Evolutionary conservation across 2,113 vertebrate species (phyloP), one percentile per base, ranked within the genome.

Genomic region (Patagioenas fasciata): DNA sequence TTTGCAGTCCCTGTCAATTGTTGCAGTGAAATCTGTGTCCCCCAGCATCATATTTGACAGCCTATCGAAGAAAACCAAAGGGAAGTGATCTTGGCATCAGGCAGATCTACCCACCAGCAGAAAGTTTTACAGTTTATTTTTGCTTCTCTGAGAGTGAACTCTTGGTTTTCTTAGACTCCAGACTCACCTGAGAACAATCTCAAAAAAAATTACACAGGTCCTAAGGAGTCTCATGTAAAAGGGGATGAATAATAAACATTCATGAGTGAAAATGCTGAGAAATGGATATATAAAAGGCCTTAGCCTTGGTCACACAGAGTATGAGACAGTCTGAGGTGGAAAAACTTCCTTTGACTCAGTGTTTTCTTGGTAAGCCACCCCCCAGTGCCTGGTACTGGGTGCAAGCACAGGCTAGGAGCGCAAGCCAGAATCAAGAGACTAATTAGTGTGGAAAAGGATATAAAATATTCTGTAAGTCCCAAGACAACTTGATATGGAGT

Each of bases 1-100:
- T 88, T 28, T 53, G 15, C 0, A 0, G 48, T 58, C 29, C 12
- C 12, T 62, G 20, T 21, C 62, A 69, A 10, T 5, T 56, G 17
- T 12, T 40, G 24, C 13, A 28, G 56, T 60, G 34, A 90, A 42
- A 64, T 71, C 24, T 67, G 12, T 56, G 32, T 34, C 15, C 25
- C 26, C 2, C 47, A 25, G 23, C 15, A 81, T 16, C 10, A 5
- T 7, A 65, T 61, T 75, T 82, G 38, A 47, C n/a, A 57, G 10
- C 2, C 4, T 70, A 5, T 20, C 56, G 28, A 89, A 66, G n/a
- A 69, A 85, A 69, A 54, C 1, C 14, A 48, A 79, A 90, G 13
- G 20, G 31, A 64, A 51, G 13, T 19, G 13, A 85, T 6, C 17
- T 66, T 28, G 31, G 5, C 28, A 77, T 32, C 50, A 58, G 36